phyloP scores from a whole-genome alignment of 1,140 invertebrate genomes.

The Metopolophium dirhodum region DNA sequence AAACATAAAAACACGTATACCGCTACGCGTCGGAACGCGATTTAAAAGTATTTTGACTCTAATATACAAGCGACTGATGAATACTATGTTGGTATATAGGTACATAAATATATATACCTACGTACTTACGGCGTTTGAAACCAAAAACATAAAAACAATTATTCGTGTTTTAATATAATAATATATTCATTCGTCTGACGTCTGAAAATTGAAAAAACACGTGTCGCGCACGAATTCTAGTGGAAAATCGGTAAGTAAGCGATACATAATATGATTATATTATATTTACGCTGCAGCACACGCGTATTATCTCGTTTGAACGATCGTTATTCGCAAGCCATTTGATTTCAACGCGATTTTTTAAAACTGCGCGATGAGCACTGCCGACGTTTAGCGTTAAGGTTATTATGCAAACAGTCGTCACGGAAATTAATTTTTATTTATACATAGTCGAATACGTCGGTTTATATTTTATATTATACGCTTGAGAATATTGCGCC shows the following conservation, averaged over 20 bases:
- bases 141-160: constrained; percentile 6
- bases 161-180: neutral
- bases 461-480: neutral
- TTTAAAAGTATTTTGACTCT: neutral
- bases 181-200: neutral
- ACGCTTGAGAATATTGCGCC: neutral
- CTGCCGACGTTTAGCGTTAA: neutral
- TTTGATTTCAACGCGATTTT: constrained; percentile 30
- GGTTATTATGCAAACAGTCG: constrained; percentile 30
- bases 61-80: neutral
- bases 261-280: neutral
- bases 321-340: neutral
- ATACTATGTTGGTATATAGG: neutral
- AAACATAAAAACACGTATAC: neutral
- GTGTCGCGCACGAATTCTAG: neutral
- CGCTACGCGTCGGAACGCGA: neutral
- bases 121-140: neutral
- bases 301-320: neutral
- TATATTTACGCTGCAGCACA: neutral
- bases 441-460: neutral
- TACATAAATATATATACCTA: neutral
- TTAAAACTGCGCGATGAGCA: neutral
- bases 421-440: constrained; percentile 50
- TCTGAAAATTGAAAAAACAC: neutral
- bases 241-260: neutral